Conservation (phyloP, 53 echinoderm and acorn worm genomes). For the Hippasteria phrygiana region DNA sequence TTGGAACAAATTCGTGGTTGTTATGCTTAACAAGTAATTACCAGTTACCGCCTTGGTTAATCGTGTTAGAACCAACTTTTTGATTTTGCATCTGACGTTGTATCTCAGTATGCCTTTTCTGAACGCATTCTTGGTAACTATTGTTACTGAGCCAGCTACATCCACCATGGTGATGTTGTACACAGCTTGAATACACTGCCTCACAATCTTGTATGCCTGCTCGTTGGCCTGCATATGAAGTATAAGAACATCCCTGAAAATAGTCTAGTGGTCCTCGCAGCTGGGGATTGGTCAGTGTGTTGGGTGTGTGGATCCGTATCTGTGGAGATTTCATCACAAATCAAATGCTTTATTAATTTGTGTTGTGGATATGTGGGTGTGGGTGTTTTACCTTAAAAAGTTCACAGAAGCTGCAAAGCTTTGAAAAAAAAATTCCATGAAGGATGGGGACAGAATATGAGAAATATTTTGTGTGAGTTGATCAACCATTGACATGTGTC, state of each 20-base stretch:
- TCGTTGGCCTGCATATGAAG: conserved; percentile 34
- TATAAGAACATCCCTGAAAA: conserved; percentile 67
- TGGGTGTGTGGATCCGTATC: conserved; percentile 29
- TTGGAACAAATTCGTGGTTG: neutral
- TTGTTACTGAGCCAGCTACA: conserved; percentile 79
- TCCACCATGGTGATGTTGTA: conserved; percentile 40
- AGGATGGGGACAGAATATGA: too few relatives aligned
- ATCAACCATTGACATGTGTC: too few relatives aligned
- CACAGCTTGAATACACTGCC: conserved; percentile 79
- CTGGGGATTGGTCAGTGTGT: neutral
- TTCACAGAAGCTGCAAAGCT: too few relatives aligned
- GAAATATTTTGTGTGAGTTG: too few relatives aligned
- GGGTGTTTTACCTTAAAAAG: too few relatives aligned
- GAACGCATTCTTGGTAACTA: conserved; percentile 72
- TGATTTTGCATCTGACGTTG: conserved; percentile 2
- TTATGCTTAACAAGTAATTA: neutral
- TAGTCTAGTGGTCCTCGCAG: conserved; percentile 35
- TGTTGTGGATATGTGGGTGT: too few relatives aligned
- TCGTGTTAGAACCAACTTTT: neutral
- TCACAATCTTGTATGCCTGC: conserved; percentile 80
- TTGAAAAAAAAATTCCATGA: too few relatives aligned
- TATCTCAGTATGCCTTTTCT: conserved; percentile 47
- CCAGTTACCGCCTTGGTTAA: conserved; percentile 18
- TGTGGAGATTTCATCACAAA: neutral
- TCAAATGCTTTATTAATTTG: too few relatives aligned